phyloP scores from a whole-genome alignment of 2,797 vertebrate genomes.

The Oreortyx pictus region DNA sequence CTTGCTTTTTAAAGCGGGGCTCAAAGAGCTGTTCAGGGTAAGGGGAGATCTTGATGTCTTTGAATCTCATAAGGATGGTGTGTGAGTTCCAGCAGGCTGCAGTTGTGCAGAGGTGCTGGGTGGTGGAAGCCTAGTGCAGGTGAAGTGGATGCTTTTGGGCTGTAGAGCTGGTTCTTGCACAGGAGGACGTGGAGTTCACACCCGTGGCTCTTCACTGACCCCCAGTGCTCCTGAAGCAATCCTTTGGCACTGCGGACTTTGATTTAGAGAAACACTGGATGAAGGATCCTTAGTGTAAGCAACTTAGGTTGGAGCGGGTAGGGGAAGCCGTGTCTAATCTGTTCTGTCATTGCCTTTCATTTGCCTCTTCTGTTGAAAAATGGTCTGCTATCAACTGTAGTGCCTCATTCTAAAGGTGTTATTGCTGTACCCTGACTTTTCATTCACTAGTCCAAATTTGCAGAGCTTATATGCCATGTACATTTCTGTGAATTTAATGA shows the following conservation, averaged over 20 bases:
- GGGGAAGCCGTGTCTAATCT: background rate
- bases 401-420: background rate
- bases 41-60: accelerated
- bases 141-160: background rate
- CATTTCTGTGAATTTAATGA: background rate
- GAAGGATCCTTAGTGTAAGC: background rate
- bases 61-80: accelerated
- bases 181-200: background rate
- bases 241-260: background rate
- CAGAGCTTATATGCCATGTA: background rate
- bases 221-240: background rate
- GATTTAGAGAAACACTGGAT: accelerated
- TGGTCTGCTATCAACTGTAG: accelerated
- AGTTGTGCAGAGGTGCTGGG: background rate
- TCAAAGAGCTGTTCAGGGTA: background rate
- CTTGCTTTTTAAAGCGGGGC: background rate
- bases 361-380: background rate
- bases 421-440: background rate
- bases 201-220: background rate
- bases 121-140: background rate
- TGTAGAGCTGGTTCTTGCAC: background rate
- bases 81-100: accelerated
- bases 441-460: background rate
- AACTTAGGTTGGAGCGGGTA: background rate
- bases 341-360: background rate